Conservation (phyloP, 2,888 invertebrate genomes). For the Tetragonula carbonaria region DNA sequence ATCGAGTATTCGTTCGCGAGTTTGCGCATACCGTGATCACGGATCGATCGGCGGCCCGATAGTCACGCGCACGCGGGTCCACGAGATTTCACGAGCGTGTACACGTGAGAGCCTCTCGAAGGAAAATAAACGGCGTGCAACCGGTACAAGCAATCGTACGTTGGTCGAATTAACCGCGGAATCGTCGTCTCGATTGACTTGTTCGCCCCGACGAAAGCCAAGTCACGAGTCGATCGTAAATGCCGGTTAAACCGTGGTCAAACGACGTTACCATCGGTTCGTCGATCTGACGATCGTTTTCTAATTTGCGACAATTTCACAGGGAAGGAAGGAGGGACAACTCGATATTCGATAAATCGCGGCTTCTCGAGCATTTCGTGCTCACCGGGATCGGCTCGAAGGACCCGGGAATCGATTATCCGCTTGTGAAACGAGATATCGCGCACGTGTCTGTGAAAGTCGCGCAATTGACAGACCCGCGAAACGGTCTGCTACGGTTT, state of each 20-base stretch:
- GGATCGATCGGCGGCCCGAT: slow-evolving; percentile 1
- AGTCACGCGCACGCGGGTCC: not conserved
- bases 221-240: slow-evolving; percentile 52
- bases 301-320: slow-evolving; percentile 19
- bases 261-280: slow-evolving; percentile 16
- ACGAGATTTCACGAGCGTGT: slow-evolving; percentile 9
- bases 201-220: slow-evolving; percentile 35
- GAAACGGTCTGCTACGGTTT: not conserved
- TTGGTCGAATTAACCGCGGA: slow-evolving; percentile 34
- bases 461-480: not conserved
- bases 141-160: slow-evolving; percentile 29
- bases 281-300: slow-evolving; percentile 15
- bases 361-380: not conserved
- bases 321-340: not conserved
- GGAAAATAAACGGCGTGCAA: slow-evolving; percentile 36
- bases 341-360: not conserved
- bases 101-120: not conserved
- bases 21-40: not conserved
- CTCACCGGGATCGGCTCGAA: not conserved
- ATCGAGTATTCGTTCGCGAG: not conserved
- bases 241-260: slow-evolving; percentile 32
- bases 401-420: slow-evolving; percentile 28
- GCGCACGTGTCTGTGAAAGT: slow-evolving; percentile 34
- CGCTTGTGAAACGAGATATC: slow-evolving; percentile 16
- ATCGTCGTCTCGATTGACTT: slow-evolving; percentile 45